Base-by-base conservation (phyloP, 2,113 vertebrate species). In the Elephas maximus region DNA sequence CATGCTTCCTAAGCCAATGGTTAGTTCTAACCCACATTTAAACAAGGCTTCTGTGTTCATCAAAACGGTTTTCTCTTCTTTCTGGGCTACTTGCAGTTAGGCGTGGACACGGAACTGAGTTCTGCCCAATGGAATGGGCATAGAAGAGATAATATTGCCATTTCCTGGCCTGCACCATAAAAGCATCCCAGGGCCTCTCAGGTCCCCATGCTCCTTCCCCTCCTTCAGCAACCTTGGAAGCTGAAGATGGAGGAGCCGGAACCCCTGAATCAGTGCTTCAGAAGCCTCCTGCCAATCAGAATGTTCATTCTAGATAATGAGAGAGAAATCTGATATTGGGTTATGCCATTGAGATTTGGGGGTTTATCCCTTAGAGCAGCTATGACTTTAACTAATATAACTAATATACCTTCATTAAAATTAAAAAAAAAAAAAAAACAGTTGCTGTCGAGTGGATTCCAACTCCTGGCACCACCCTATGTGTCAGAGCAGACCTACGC, bases 21-120 rank as follows among this genome's bases (percentile, higher is more conserved):
- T 41, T 60, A 89, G 69, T 78, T 91, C 11, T 48, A 57, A 76
- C 23, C 23, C 45, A 73, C 10, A 37, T 67, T 79, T 3, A 8
- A 76, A 57, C 10, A 87, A 28, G 15, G 85, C 33, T 78, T 17
- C 12, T 57, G 62, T 76, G 30, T 33, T 93, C 24, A 41, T 24
- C 79, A 44, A 69, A 78, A 41, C 8, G n/a, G 4, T 17, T 73
- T 53, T 63, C 65, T 41, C 77, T 84, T 82, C 80, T 74, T 93
- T 51, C 67, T 78, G 30, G 18, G 28, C 33, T 67, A 45, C 37
- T 33, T 79, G 18, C 37, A 86, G 37, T 15, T 41, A 74, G 0
- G 11, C 30, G 2, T 44, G 33, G 65, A 33, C 33, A 7, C 0
- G 0, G 20, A 60, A 20, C n/a, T 23, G 21, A 44, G 15, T 24